A percentile compares a stretch with the other conserved stretches of the same genome.
Evolutionary conservation across 2,888 invertebrate species (phyloP).

Genomic region (Mesorhabditis belari): DNA sequence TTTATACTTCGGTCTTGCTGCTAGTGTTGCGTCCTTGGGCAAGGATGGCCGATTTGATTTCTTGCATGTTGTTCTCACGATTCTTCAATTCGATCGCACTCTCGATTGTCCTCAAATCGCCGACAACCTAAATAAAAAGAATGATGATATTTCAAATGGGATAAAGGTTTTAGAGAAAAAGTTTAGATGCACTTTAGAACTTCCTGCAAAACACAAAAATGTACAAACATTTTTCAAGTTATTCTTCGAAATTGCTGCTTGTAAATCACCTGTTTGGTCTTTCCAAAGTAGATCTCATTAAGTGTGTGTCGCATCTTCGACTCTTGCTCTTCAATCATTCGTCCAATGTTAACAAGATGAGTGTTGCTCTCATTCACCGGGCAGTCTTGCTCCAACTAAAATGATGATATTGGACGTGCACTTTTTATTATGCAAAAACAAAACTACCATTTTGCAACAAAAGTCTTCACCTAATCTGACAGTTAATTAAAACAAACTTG

Average conservation of each 20-base stretch:
- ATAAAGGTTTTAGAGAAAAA: not conserved
- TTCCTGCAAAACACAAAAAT: not conserved
- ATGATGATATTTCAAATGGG: not conserved
- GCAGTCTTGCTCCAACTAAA: conserved; percentile 79
- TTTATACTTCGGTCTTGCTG: no score
- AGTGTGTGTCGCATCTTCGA: conserved; percentile 96
- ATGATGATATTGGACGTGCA: not conserved
- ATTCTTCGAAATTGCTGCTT: not conserved
- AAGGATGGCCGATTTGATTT: not conserved
- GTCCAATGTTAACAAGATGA: conserved; percentile 95
- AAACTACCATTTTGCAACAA: conserved; percentile 2
- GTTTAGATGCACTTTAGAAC: not conserved
- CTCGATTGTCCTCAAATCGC: conserved; percentile 30
- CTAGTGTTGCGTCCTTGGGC: not conserved
- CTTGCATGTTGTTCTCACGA: conserved; percentile 1
- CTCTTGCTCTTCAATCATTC: conserved; percentile 99
- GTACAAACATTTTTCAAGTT: not conserved
- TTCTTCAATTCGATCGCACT: conserved; percentile 24
- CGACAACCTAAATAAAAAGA: conserved; percentile 18
- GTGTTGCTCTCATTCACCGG: conserved; percentile 84
- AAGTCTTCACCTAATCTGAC: not conserved
- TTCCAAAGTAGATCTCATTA: conserved; percentile 98
- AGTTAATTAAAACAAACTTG: conserved; percentile 65
- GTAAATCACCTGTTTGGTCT: conserved; percentile 62
- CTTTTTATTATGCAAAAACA: not conserved